Conservation (phyloP, 1,140 invertebrate species). For the Druon quercuslanigerum region DNA sequence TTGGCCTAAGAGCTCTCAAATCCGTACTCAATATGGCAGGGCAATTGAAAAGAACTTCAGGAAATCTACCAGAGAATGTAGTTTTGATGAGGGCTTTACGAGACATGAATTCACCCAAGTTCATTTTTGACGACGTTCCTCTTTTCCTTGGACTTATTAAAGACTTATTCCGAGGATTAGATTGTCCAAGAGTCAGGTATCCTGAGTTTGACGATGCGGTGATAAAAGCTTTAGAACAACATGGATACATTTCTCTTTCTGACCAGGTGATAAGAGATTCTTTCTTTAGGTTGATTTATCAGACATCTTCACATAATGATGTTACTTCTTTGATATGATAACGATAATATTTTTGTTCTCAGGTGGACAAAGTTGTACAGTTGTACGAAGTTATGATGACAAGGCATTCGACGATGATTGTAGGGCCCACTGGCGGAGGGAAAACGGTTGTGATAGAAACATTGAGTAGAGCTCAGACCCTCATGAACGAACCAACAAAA, state of each 20-base stretch:
- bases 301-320: not conserved
- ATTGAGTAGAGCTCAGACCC: constrained; percentile 85
- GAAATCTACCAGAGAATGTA: constrained; percentile 87
- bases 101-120: constrained; percentile 95
- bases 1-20: constrained; percentile 91
- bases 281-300: constrained; percentile 13
- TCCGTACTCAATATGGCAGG: constrained; percentile 93
- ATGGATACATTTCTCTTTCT: constrained; percentile 84
- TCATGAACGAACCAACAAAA: constrained; percentile 86
- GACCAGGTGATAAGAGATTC: constrained; percentile 80
- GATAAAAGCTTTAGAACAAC: constrained; percentile 79
- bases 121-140: constrained; percentile 92
- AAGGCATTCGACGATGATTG: constrained; percentile 92
- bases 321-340: not conserved
- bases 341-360: not conserved
- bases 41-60: constrained; percentile 85
- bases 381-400: constrained; percentile 96
- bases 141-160: constrained; percentile 89
- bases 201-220: constrained; percentile 89
- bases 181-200: constrained; percentile 89
- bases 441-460: constrained; percentile 91
- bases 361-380: constrained; percentile 93
- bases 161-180: constrained; percentile 92
- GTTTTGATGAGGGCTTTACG: constrained; percentile 91
- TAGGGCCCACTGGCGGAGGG: constrained; percentile 93